Evolutionary conservation across 2,888 invertebrate species (phyloP), one percentile per base, ranked within the genome.

Genomic region (Eilema caniola): DNA sequence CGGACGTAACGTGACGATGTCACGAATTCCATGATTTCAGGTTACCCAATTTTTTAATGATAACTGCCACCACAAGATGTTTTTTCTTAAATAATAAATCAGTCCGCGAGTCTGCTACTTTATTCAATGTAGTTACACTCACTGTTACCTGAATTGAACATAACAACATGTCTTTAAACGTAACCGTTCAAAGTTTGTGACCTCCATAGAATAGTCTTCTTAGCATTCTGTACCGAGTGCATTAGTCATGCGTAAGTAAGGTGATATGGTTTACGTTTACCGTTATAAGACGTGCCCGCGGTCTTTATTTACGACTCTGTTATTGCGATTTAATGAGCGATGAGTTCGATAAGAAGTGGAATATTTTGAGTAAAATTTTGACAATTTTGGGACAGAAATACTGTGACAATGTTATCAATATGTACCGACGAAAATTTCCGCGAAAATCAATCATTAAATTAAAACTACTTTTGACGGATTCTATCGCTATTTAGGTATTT

Each of bases 311-410:
- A 84, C 70, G 71, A 74, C 70, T 60, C 67, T 63, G 72, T 73
- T 79, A 76, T 77, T 78, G 74, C 71, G 66, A 82, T 81, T 83
- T 83, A 79, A 83, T 83, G 83, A 79, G 72, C 66, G 72, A 77
- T 72, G 74, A 61, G 23, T 69, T 69, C 31, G 78, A 82, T 80
- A 81, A 74, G 69, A 60, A 33, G 20, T 56, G 47, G 59, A 33
- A 67, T 53, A 61, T 71, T 66, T 75, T 64, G 73, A 56, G 33
- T 12, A 65, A 53, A n/a, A 2, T 33, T 61, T 12, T 24, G 12
- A 28, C 28, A 28, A 28, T 28, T 28, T 28, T n/a, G n/a, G n/a
- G n/a, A n/a, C n/a, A n/a, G n/a, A n/a, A n/a, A n/a, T n/a, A n/a
- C n/a, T n/a, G n/a, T n/a, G n/a, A n/a, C n/a, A n/a, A n/a, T n/a